phyloP scores from a whole-genome alignment of 2,888 invertebrate species.

The Drosophila kambysellisi region DNA sequence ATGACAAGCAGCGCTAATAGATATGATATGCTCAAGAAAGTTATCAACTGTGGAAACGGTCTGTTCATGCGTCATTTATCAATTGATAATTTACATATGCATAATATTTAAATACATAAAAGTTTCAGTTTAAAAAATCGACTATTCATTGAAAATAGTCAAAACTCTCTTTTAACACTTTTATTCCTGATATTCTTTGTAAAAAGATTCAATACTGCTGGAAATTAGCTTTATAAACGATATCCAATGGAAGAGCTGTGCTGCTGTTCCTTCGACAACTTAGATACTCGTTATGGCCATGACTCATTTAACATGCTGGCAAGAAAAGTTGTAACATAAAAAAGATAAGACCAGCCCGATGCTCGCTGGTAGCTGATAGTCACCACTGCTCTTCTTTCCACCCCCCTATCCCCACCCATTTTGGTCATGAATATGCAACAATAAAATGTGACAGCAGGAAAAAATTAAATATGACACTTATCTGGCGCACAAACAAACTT shows the following conservation, averaged over 20 bases:
- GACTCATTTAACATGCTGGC: constrained; percentile 43
- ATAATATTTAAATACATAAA: background rate
- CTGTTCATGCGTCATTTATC: background rate
- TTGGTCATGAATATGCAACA: constrained; percentile 74
- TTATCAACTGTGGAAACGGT: background rate
- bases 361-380: constrained; percentile 11
- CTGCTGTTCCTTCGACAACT: constrained; percentile 15
- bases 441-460: constrained; percentile 62
- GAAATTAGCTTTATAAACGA: background rate
- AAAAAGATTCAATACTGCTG: background rate
- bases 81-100: background rate
- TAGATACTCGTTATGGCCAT: constrained; percentile 17
- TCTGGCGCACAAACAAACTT: constrained; percentile 65
- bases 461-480: constrained; percentile 77
- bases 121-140: background rate
- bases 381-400: background rate
- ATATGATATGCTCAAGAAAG: constrained; percentile 5
- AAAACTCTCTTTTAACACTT: background rate
- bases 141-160: background rate
- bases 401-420: constrained; percentile 4
- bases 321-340: constrained; percentile 69
- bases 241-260: background rate
- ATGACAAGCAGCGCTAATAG: constrained; percentile 44
- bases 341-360: constrained; percentile 60
- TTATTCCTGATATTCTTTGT: background rate